A percentile compares a stretch with the other conserved stretches of the same genome.
phyloP scores from a whole-genome alignment of 2,797 vertebrate species.

The Tokudaia muenninki region DNA sequence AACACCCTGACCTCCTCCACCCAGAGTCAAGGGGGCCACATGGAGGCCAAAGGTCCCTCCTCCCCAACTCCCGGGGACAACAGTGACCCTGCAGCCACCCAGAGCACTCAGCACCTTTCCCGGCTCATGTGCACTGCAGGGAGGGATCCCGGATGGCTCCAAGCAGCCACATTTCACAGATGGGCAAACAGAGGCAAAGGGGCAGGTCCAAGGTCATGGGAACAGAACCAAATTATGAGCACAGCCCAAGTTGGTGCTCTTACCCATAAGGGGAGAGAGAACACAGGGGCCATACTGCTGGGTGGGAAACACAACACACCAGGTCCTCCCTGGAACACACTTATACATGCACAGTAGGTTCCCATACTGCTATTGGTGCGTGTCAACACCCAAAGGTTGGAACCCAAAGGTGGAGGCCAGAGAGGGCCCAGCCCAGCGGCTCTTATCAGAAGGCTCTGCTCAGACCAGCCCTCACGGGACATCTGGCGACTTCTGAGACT shows the following conservation, averaged over 20 bases:
- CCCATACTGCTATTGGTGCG: fast-evolving
- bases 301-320: neutral
- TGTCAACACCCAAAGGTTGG: neutral
- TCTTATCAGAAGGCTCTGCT: neutral
- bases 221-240: neutral
- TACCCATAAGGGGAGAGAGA: neutral
- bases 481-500: neutral
- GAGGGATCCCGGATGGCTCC: fast-evolving
- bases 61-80: neutral
- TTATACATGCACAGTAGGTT: no score
- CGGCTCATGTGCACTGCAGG: neutral
- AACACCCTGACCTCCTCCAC: constrained; percentile 62
- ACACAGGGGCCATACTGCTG: neutral
- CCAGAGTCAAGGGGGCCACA: constrained; percentile 64
- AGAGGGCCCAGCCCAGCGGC: neutral
- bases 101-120: neutral
- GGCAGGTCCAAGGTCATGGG: neutral
- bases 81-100: neutral
- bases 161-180: neutral
- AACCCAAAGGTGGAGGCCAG: neutral
- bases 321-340: neutral
- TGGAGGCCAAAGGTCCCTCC: neutral
- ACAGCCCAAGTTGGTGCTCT: neutral
- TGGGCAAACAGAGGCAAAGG: neutral
- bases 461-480: neutral